A percentile compares a stretch with the other conserved stretches of the same genome.
phyloP scores from a whole-genome alignment of 2,888 invertebrate species.

The Drosophila limbata region DNA sequence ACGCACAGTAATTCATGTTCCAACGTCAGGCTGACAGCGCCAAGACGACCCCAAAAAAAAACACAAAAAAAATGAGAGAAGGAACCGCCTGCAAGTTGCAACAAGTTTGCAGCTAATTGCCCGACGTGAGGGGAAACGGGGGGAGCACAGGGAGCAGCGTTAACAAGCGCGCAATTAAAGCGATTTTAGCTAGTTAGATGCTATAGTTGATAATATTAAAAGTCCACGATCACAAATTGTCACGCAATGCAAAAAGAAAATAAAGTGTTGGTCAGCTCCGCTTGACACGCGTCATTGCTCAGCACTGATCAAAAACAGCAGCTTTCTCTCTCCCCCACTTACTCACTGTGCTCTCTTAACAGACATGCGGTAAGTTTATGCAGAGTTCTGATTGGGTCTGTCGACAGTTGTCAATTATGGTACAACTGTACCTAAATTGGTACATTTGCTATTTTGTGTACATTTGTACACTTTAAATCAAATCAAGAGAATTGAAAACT shows the following conservation, averaged over 20 bases:
- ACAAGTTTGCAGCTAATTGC: constrained; percentile 68
- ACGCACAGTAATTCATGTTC: constrained; percentile 78
- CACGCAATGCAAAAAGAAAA: constrained; percentile 8
- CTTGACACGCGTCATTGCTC: constrained; percentile 3
- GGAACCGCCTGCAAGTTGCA: constrained; percentile 29
- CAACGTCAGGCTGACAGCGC: constrained; percentile 61
- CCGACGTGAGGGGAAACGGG: constrained; percentile 8
- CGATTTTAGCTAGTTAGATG: constrained; percentile 18
- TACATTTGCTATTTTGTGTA: background rate
- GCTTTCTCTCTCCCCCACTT: background rate
- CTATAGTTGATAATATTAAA: constrained; percentile 9
- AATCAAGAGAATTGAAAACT: too few relatives aligned
- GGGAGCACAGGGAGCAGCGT: background rate
- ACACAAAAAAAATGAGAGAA: constrained; percentile 6
- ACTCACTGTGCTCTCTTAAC: background rate
- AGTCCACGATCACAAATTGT: constrained; percentile 37
- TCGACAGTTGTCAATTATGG: background rate
- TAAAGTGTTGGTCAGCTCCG: background rate
- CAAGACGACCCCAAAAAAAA: constrained; percentile 43
- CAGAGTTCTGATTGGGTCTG: background rate
- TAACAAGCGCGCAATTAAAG: constrained; percentile 55
- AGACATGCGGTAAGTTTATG: background rate
- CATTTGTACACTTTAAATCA: background rate
- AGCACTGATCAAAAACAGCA: background rate
- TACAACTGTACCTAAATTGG: background rate